phyloP scores from a whole-genome alignment of 2,888 invertebrate genomes.

The Pheosia gnoma region DNA sequence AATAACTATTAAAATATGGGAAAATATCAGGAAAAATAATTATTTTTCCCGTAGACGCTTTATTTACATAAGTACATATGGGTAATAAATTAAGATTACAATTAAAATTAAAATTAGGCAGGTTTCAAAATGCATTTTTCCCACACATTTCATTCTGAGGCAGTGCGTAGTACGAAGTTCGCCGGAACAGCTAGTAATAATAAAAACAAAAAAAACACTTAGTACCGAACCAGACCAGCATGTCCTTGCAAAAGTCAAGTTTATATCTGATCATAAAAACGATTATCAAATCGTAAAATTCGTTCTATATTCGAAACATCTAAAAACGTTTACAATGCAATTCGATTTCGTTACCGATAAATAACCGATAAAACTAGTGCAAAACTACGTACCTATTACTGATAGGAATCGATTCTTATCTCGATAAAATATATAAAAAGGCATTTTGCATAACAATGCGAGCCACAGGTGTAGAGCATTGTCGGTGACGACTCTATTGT shows the following conservation, averaged over 20 bases:
- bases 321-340: background rate
- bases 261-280: background rate
- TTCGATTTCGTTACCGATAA: background rate
- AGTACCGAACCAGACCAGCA: background rate
- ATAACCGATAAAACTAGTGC: slow-evolving; percentile 1
- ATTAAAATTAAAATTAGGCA: no score
- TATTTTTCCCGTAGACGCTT: no score
- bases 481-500: slow-evolving; percentile 7
- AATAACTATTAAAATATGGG: no score
- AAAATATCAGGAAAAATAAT: no score
- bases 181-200: background rate
- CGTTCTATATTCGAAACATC: background rate
- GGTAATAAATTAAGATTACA: no score
- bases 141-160: no score
- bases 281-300: background rate
- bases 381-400: background rate
- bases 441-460: slow-evolving; percentile 7
- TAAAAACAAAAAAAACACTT: background rate
- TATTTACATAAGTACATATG: no score
- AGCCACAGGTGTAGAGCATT: slow-evolving; percentile 6
- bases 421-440: slow-evolving; percentile 15
- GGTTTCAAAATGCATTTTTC: no score
- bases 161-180: no score
- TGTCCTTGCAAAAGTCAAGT: background rate
- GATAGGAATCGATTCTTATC: slow-evolving; percentile 7